Percentiles rank a stretch among this genome's conserved stretches.
phyloP scores from a whole-genome alignment of 2,888 invertebrate genomes.

The Himalopsyche anomala region DNA sequence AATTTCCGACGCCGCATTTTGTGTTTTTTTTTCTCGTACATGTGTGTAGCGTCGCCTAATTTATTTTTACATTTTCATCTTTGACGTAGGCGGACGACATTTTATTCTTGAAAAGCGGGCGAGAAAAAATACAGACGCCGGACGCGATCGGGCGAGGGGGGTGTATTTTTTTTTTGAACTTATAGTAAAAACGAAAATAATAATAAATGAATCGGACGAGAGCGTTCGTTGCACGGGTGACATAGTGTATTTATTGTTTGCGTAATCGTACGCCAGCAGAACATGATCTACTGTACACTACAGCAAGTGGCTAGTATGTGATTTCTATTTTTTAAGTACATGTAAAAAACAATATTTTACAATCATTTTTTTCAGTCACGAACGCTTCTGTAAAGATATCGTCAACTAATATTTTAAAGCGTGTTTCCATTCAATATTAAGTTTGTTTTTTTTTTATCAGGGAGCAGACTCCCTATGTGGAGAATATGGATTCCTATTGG shows the following conservation, averaged over 20 bases:
- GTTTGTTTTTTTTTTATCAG: too few species aligned
- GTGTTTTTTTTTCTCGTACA: background rate
- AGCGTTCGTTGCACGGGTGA: background rate
- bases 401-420: too few species aligned
- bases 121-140: background rate
- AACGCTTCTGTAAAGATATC: too few species aligned
- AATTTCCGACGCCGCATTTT: constrained; percentile 38
- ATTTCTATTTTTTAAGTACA: too few species aligned
- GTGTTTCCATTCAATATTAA: too few species aligned
- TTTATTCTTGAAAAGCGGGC: background rate
- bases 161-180: background rate
- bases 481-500: too few species aligned
- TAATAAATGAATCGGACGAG: background rate
- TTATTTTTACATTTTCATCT: constrained; percentile 35
- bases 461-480: too few species aligned
- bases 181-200: constrained; percentile 24
- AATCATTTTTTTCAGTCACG: too few species aligned
- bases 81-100: constrained; percentile 5
- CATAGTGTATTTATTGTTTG: background rate
- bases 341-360: too few species aligned
- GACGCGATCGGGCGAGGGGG: background rate
- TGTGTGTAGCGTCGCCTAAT: background rate
- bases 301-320: too few species aligned
- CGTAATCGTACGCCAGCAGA: too few species aligned
- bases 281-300: too few species aligned